Percentiles rank a stretch among this genome's conserved stretches.
Conservation (phyloP, 2,113 vertebrate genomes). For the Chionomys nivalis region DNA sequence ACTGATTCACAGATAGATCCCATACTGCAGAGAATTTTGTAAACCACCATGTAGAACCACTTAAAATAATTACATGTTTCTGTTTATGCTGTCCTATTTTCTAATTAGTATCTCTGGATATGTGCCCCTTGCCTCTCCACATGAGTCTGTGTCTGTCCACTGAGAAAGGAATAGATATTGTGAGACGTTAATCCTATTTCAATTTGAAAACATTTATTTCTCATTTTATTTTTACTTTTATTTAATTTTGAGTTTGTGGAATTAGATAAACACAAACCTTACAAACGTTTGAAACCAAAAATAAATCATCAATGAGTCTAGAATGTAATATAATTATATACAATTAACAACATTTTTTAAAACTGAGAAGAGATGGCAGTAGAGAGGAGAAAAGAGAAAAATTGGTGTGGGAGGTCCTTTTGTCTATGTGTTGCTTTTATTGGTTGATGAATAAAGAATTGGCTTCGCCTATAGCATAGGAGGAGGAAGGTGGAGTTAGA, state of each 20-base stretch:
- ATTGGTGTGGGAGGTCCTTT: too few relatives aligned
- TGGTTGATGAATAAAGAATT: too few relatives aligned
- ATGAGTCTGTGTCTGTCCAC: neutral
- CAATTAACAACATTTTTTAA: too few relatives aligned
- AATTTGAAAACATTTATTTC: constrained; percentile 58
- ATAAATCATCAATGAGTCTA: constrained; percentile 22
- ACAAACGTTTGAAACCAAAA: constrained; percentile 36
- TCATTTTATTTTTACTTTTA: neutral
- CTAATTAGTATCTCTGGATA: constrained; percentile 26
- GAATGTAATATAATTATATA: too few relatives aligned
- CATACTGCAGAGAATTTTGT: neutral
- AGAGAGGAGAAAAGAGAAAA: too few relatives aligned
- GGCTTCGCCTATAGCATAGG: too few relatives aligned
- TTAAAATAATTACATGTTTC: constrained; percentile 36
- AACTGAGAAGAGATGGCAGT: too few relatives aligned
- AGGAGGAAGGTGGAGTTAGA: too few relatives aligned
- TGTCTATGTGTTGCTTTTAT: too few relatives aligned
- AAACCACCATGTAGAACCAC: neutral
- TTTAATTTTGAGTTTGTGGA: constrained; percentile 39
- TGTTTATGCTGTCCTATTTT: constrained; percentile 3
- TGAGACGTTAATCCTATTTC: neutral
- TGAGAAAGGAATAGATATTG: neutral
- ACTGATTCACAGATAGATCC: neutral
- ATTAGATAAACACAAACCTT: constrained; percentile 21
- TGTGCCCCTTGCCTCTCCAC: neutral